Conservation (phyloP, 2,888 invertebrate species). For the Cephalotes varians region DNA sequence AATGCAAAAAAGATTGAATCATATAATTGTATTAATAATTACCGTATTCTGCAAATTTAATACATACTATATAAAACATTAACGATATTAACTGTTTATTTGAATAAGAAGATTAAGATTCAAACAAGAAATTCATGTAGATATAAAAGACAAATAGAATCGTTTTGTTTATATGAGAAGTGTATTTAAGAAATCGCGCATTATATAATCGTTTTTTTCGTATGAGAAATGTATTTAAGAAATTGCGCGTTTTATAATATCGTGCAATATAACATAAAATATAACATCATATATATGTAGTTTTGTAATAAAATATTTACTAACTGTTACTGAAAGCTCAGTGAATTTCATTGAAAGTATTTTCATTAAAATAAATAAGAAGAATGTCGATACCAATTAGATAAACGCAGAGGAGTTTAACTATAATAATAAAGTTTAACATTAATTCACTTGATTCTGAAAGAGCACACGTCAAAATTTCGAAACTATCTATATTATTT, state of each 20-base stretch:
- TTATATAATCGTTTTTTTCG: background rate
- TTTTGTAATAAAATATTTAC: conserved; percentile 24
- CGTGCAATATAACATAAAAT: conserved; percentile 7
- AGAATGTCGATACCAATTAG: background rate
- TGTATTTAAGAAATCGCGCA: background rate
- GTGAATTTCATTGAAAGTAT: background rate
- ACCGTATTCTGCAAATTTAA: background rate
- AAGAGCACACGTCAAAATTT: background rate
- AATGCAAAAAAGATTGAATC: background rate
- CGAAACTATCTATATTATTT: background rate
- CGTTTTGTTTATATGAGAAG: background rate
- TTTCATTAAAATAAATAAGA: conserved; percentile 6
- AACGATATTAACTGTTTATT: background rate
- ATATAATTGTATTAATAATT: background rate
- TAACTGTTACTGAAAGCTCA: background rate
- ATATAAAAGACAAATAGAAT: background rate
- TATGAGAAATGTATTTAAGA: background rate
- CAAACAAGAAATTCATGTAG: background rate
- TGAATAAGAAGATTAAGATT: background rate
- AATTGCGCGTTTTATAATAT: background rate
- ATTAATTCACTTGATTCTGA: background rate
- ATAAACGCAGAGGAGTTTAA: background rate
- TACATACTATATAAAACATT: background rate
- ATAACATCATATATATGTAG: background rate
- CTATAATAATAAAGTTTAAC: background rate